These are phyloP conservation scores for Anastatus disparis DNA, from an alignment of 1,140 invertebrate species.

Conservation along the genomic window DNA sequence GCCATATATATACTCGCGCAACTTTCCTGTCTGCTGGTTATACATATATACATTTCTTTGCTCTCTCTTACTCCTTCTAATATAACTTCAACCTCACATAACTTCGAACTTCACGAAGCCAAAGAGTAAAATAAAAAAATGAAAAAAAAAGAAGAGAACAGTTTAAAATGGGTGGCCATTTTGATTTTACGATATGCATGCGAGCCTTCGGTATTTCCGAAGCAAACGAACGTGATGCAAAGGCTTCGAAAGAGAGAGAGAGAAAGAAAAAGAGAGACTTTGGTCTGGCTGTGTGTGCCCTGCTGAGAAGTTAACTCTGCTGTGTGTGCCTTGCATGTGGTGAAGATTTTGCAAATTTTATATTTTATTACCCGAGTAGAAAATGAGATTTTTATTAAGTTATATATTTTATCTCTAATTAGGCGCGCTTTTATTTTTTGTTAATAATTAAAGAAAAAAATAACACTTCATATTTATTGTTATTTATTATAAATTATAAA, in stretches of 20 bases:
- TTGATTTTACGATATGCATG: slow-evolving; percentile 17
- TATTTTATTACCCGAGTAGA: too few species aligned
- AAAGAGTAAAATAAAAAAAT: not conserved
- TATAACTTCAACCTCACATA: not conserved
- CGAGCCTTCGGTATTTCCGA: not conserved
- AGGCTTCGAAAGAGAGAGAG: too few species aligned
- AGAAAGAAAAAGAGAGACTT: too few species aligned
- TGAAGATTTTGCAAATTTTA: not conserved
- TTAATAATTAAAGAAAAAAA: too few species aligned
- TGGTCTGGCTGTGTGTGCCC: not conserved
- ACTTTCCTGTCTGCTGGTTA: too few species aligned
- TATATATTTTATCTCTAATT: too few species aligned
- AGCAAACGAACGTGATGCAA: too few species aligned
- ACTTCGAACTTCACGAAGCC: slow-evolving; percentile 20
- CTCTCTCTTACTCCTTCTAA: not conserved
- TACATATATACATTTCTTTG: not conserved
- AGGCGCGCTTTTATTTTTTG: too few species aligned
- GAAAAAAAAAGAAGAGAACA: not conserved
- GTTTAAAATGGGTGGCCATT: slow-evolving; percentile 25
- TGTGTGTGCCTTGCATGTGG: not conserved
- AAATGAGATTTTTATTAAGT: too few species aligned
- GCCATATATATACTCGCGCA: not conserved
- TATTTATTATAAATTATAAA: too few species aligned
- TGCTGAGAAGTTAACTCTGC: not conserved
- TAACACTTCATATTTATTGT: too few species aligned